Evolutionary conservation across 1,140 invertebrate genomes (phyloP).

Genomic region (Patella vulgata): DNA sequence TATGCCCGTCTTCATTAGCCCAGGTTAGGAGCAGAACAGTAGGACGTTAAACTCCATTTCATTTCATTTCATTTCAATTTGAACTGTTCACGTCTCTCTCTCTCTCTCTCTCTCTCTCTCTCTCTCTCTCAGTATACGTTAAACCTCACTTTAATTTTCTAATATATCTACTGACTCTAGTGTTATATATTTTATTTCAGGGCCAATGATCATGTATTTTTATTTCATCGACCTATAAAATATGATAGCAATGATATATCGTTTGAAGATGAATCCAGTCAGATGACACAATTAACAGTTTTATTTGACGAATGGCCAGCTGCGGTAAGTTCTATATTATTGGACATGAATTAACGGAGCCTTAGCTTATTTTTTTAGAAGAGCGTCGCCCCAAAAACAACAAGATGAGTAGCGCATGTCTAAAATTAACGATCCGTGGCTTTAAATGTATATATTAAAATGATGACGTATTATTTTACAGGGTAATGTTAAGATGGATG

Average conservation of each 20-base stretch:
- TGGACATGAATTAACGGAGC: no score
- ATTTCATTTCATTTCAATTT: no score
- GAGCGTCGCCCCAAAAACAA: no score
- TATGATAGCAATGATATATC: conserved; percentile 38
- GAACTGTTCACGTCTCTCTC: neutral
- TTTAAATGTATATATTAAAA: no score
- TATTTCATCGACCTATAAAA: conserved; percentile 40
- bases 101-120: conserved; percentile 2
- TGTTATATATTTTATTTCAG: conserved; percentile 28
- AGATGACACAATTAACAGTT: conserved; percentile 31
- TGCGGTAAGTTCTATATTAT: conserved; percentile 23
- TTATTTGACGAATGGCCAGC: conserved; percentile 38
- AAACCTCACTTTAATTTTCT: neutral
- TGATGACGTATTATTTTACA: no score
- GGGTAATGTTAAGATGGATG: conserved; percentile 36
- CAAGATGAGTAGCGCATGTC: no score
- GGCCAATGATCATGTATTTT: conserved; percentile 45
- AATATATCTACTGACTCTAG: neutral
- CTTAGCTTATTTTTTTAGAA: no score
- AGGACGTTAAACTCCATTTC: no score
- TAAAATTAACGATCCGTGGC: no score
- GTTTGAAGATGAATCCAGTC: conserved; percentile 18
- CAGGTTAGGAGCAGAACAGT: no score
- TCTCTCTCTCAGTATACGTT: neutral
- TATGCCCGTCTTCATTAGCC: no score